Evolutionary conservation across 2,797 vertebrate genomes (phyloP).

Genomic region (Aulostomus chinensis): DNA sequence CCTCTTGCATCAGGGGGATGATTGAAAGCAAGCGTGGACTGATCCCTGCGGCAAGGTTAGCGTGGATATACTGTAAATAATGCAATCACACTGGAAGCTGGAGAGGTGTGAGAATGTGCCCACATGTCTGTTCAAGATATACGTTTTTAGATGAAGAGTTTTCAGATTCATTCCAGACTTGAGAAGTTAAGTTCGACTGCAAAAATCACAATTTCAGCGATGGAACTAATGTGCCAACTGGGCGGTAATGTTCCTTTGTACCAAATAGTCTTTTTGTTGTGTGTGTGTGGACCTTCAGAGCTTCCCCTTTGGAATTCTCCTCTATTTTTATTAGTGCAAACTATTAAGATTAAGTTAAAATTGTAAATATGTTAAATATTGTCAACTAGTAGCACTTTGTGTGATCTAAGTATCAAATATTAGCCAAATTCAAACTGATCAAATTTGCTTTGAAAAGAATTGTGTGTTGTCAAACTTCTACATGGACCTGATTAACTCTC

Average conservation of each 20-base stretch:
- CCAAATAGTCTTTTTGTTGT: constrained; percentile 38
- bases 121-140: no score
- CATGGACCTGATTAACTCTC: constrained; percentile 41
- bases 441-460: no score
- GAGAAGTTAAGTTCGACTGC: not conserved
- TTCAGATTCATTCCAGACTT: constrained; percentile 1
- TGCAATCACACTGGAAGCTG: constrained; percentile 45
- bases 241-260: constrained; percentile 41
- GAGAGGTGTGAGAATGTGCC: no score
- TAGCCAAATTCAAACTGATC: constrained; percentile 36
- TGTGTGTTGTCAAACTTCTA: no score
- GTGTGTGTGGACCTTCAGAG: constrained; percentile 37
- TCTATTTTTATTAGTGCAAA: constrained; percentile 52
- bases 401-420: constrained; percentile 34
- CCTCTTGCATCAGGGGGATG: constrained; percentile 21
- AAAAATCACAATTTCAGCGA: constrained; percentile 20
- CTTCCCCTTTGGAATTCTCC: constrained; percentile 30
- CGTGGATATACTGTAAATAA: constrained; percentile 17
- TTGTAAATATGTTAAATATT: constrained; percentile 57
- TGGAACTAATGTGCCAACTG: constrained; percentile 43
- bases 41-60: constrained; percentile 15
- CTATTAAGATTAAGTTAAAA: constrained; percentile 40
- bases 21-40: constrained; percentile 1
- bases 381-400: constrained; percentile 43
- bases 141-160: no score